Evolutionary conservation across 2,113 vertebrate genomes (phyloP).

Genomic region (Rhegmatorhina hoffmannsi): DNA sequence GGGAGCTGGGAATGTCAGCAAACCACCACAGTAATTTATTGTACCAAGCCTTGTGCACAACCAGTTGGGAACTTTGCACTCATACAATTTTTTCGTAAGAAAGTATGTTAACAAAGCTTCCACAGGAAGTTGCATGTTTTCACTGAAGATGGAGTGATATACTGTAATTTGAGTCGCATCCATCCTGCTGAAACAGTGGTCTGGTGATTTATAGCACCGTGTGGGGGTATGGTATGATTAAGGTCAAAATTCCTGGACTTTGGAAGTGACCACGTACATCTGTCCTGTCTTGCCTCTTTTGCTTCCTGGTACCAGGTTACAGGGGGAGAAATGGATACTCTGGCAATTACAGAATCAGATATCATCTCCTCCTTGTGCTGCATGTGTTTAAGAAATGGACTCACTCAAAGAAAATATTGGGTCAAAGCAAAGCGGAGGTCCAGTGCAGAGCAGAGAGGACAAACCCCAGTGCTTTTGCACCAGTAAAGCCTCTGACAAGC

Average conservation of each 20-base stretch:
- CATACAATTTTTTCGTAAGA: background rate
- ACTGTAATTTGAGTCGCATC: fast-evolving
- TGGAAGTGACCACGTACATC: background rate
- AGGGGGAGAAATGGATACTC: background rate
- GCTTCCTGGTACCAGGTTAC: background rate
- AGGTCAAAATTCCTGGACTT: background rate
- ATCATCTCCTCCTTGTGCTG: background rate
- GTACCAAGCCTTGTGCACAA: fast-evolving
- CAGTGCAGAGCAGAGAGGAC: background rate
- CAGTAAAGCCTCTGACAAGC: background rate
- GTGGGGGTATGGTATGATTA: background rate
- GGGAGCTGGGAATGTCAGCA: background rate
- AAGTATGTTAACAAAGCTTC: background rate
- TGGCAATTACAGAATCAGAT: background rate
- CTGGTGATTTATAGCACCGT: background rate
- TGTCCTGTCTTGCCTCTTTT: background rate
- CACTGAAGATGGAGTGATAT: background rate
- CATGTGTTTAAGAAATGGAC: background rate
- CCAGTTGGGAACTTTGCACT: slow-evolving; percentile 11
- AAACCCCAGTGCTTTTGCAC: background rate
- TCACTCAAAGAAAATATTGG: background rate
- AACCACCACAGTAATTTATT: background rate
- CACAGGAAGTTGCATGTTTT: background rate
- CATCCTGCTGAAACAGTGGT: background rate
- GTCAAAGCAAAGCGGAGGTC: background rate